Conservation (phyloP, 2,113 vertebrate species). For the Eubucco bourcierii region DNA sequence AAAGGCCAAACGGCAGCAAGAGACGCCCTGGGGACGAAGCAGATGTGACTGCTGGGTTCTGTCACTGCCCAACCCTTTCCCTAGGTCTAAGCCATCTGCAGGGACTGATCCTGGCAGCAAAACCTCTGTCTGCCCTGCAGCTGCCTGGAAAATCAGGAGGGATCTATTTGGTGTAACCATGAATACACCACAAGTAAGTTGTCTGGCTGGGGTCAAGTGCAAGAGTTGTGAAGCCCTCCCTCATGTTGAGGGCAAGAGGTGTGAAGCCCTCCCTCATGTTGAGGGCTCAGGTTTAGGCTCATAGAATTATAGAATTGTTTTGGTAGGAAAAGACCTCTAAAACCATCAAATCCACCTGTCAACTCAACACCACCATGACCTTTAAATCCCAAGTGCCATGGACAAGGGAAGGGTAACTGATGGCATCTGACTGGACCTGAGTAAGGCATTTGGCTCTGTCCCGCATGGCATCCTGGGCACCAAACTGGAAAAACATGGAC, state of each 20-base stretch:
- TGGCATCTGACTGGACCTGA: too few relatives aligned
- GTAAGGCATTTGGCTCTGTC: too few relatives aligned
- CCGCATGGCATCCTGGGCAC: too few relatives aligned
- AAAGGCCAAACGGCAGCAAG: not conserved
- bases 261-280: accelerated
- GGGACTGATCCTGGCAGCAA: not conserved
- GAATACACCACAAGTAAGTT: not conserved
- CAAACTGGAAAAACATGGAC: too few relatives aligned
- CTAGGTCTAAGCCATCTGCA: accelerated
- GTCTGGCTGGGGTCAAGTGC: accelerated
- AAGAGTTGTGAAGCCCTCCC: not conserved
- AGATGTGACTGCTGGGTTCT: not conserved
- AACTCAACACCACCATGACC: too few relatives aligned
- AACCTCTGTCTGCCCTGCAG: not conserved
- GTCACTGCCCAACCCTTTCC: not conserved
- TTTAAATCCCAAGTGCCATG: too few relatives aligned
- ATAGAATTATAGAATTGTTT: too few relatives aligned
- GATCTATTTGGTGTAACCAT: accelerated
- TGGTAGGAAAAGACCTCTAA: too few relatives aligned
- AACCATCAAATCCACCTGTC: too few relatives aligned
- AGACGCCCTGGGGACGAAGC: not conserved
- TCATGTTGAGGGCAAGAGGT: not conserved
- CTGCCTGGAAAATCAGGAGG: not conserved
- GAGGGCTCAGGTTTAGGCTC: too few relatives aligned
- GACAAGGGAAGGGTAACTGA: too few relatives aligned